phyloP scores from a whole-genome alignment of 2,113 vertebrate genomes.

The Crotalus tigris region DNA sequence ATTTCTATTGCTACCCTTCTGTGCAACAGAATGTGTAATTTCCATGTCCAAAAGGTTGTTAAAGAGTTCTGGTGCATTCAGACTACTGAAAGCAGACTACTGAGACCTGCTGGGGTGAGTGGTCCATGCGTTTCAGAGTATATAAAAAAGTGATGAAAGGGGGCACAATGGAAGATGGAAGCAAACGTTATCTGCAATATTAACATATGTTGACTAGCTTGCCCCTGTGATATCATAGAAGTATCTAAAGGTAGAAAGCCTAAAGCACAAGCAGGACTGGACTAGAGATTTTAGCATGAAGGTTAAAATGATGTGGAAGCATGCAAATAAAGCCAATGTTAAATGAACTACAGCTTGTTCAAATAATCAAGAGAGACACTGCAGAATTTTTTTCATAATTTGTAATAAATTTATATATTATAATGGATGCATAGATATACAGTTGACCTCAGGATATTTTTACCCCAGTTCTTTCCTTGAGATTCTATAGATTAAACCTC shows the following conservation, averaged over 20 bases:
- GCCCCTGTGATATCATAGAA: not conserved
- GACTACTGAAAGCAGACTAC: not conserved
- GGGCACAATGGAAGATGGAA: not conserved
- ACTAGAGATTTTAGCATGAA: not conserved
- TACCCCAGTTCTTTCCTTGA: not conserved
- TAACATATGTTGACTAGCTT: not conserved
- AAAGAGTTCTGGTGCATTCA: not conserved
- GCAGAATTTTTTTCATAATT: not conserved
- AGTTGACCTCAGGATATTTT: not conserved
- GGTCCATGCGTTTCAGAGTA: not conserved
- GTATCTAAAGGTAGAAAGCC: not conserved
- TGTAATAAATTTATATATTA: not conserved
- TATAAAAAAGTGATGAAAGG: not conserved
- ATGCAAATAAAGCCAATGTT: not conserved
- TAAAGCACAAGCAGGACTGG: not conserved
- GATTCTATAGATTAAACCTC: not conserved
- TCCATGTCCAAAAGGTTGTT: not conserved
- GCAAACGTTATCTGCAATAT: not conserved
- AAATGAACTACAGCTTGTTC: not conserved
- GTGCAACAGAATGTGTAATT: constrained; percentile 18
- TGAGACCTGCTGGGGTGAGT: not conserved
- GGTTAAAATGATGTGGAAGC: not conserved
- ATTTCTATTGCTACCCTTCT: constrained; percentile 6
- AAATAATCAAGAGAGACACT: not conserved
- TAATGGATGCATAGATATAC: not conserved